Evolutionary conservation across 2,797 vertebrate genomes (phyloP), one percentile per base, ranked within the genome.

Genomic region (Falco concolor): DNA sequence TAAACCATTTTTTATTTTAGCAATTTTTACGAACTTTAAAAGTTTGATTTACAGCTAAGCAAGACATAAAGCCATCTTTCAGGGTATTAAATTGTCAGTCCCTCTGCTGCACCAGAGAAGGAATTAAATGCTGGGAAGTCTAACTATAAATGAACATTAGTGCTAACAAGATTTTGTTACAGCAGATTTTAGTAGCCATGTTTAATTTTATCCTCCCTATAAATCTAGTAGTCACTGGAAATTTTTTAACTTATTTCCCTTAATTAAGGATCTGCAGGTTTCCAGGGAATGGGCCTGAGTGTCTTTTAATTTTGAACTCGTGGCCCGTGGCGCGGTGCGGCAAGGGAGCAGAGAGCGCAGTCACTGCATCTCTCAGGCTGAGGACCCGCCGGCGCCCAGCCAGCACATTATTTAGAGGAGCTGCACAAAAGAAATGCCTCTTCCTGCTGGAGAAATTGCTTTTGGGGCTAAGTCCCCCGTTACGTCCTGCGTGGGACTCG

Each of bases 1-100:
- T 98, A 98, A 98, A 97, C 97, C 98, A 98, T 98, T 98, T 98
- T 98, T 98, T 98, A 98, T 98, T 98, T 98, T 98, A 98, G 98
- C 98, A 95, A 96, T 97, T 98, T 98, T 98, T 98, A 98, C 93
- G 97, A 98, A 98, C 97, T 98, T 98, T 98, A 96, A 95, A 98
- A 98, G 98, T 98, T 97, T 98, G 98, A 98, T 98, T 98, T 98
- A 98, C 95, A 87, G 96, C 75, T 5, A 84, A 94, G 94, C 91
- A 79, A 97, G 97, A 91, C 97, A 90, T 97, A 97, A 97, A 98
- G 94, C 95, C 97, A 97, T 98, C 96, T 98, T 97, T 98, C 97
- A 97, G 95, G 96, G 96, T 91, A 94, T 98, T 97, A 98, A 98
- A 98, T 98, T 97, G 97, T 94, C 96, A 94, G 96, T 94, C 97